A percentile compares a stretch with the other conserved stretches of the same genome.
phyloP scores from a whole-genome alignment of 1,140 invertebrate genomes.

The Brachionus rotundiformis region DNA sequence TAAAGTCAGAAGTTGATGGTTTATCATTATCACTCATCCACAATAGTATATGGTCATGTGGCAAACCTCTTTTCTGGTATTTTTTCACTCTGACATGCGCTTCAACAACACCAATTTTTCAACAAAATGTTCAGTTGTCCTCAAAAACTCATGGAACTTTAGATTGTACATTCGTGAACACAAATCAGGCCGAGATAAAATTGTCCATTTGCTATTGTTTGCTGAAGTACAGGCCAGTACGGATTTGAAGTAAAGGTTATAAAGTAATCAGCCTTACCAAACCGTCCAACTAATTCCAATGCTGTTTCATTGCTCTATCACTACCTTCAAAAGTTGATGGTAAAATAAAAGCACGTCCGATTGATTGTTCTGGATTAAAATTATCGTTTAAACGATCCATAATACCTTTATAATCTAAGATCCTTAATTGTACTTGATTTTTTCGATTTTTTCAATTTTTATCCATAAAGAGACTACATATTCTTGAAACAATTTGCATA shows the following conservation, averaged over 20 bases:
- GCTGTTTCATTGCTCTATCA: not conserved
- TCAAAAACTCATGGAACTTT: not conserved
- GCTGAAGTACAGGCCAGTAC: not conserved
- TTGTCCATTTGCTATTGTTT: not conserved
- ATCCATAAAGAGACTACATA: not conserved
- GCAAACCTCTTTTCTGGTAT: not conserved
- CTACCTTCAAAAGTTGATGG: not conserved
- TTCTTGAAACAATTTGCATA: slow-evolving; percentile 6
- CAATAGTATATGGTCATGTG: not conserved
- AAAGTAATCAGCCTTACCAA: not conserved
- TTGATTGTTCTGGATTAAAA: not conserved
- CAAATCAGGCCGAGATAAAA: not conserved
- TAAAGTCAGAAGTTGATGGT: not conserved
- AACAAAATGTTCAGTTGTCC: not conserved
- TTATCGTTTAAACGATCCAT: not conserved
- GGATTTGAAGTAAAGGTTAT: not conserved
- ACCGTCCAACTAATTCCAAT: not conserved
- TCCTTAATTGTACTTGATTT: not conserved
- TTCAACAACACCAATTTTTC: not conserved
- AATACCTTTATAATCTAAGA: not conserved
- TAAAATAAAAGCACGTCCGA: not conserved
- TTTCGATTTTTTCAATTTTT: not conserved
- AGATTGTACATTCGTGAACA: not conserved
- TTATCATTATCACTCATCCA: not conserved
- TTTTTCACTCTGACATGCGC: not conserved